A percentile compares a stretch with the other conserved stretches of the same genome.
Evolutionary conservation across 2,113 vertebrate species (phyloP).

Genomic region (Bos javanicus): DNA sequence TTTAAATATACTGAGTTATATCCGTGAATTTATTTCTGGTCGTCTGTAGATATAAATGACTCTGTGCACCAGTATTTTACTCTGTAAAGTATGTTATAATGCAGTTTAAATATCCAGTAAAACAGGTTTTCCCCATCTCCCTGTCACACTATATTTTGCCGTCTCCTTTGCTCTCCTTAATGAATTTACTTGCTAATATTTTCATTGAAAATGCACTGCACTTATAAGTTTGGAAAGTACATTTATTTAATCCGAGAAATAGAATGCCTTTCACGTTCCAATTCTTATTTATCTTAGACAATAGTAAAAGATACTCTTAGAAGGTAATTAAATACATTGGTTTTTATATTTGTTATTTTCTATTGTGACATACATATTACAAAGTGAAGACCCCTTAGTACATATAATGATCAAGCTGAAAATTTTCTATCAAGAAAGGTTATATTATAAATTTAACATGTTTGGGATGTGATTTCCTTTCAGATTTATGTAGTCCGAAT

Average conservation of each 20-base stretch:
- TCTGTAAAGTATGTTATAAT: not conserved
- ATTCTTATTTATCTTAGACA: not conserved
- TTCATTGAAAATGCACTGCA: constrained; percentile 28
- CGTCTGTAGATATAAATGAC: not conserved
- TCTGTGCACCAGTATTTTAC: not conserved
- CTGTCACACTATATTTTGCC: not conserved
- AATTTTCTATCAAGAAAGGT: constrained; percentile 14
- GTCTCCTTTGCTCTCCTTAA: not conserved
- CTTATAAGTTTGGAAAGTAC: constrained; percentile 9
- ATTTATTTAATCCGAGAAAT: constrained; percentile 13
- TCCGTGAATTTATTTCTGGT: not conserved
- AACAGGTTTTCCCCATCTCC: not conserved
- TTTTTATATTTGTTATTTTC: constrained; percentile 6
- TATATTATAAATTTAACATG: constrained; percentile 29
- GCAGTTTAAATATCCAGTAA: constrained; percentile 1
- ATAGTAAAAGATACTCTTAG: not conserved
- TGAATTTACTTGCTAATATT: not conserved
- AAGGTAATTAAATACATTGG: not conserved
- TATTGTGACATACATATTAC: not conserved
- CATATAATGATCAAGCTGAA: not conserved
- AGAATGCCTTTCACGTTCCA: not conserved
- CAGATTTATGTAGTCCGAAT: constrained; percentile 96
- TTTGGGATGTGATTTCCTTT: constrained; percentile 33
- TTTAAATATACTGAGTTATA: not conserved
- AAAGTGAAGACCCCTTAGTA: constrained; percentile 33